Conservation (phyloP, 1,140 invertebrate genomes). For the Tetramorium simillimum region DNA sequence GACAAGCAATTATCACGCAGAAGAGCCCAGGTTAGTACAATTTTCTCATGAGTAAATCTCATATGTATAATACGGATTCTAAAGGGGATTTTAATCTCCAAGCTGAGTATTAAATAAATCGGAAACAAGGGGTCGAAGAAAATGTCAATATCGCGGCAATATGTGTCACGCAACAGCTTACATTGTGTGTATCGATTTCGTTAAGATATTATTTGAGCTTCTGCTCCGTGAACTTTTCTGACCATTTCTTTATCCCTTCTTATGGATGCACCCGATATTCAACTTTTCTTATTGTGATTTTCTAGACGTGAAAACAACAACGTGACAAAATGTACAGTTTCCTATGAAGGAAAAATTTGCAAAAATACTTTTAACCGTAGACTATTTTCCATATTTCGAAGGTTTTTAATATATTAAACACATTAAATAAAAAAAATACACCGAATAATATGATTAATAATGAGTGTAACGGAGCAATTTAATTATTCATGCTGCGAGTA, state of each 20-base stretch:
- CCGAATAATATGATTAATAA: not conserved
- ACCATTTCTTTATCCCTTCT: constrained; percentile 1
- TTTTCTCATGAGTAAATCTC: not conserved
- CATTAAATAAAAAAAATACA: constrained; percentile 3
- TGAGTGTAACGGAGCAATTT: constrained; percentile 5
- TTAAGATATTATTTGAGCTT: not conserved
- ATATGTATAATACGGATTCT: not conserved
- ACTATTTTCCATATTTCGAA: not conserved
- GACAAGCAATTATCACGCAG: not conserved
- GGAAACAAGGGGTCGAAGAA: constrained; percentile 29
- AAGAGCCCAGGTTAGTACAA: not conserved
- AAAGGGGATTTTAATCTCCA: constrained; percentile 25
- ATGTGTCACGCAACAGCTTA: not conserved
- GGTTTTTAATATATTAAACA: constrained; percentile 4
- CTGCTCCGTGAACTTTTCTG: not conserved
- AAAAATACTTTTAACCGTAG: not conserved
- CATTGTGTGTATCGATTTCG: not conserved
- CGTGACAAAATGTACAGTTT: not conserved
- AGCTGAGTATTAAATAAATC: constrained; percentile 25
- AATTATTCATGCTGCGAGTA: constrained; percentile 1
- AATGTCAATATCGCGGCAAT: constrained; percentile 21
- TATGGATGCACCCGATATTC: not conserved
- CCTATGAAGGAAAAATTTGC: not conserved
- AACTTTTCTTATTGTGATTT: not conserved
- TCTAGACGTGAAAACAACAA: not conserved